Percentiles rank a stretch among this genome's conserved stretches.
Evolutionary conservation across 1,140 invertebrate genomes (phyloP).

Genomic region (Papilio machaon): DNA sequence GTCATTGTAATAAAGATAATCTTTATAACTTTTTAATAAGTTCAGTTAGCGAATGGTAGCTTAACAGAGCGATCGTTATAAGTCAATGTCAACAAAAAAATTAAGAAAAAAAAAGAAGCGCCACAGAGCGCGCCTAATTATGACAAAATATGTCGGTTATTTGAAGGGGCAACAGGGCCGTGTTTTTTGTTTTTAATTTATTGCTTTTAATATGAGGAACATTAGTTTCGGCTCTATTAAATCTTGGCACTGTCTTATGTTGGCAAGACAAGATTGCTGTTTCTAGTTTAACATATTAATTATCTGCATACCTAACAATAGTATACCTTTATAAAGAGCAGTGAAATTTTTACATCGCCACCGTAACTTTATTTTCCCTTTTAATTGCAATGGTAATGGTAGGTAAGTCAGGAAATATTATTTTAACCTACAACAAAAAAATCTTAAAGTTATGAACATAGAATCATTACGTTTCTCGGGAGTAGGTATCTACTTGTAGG

Average conservation of each 20-base stretch:
- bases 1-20: too few species aligned
- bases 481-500: too few species aligned
- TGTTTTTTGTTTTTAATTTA: slow-evolving; percentile 53
- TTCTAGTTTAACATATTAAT: slow-evolving; percentile 40
- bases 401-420: too few species aligned
- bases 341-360: too few species aligned
- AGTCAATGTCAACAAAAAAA: slow-evolving; percentile 56
- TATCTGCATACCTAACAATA: not conserved
- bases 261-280: slow-evolving; percentile 32
- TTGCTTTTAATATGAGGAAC: slow-evolving; percentile 49
- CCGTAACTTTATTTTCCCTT: too few species aligned
- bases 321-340: not conserved
- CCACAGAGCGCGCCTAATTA: slow-evolving; percentile 66
- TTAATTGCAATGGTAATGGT: too few species aligned
- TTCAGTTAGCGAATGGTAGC: slow-evolving; percentile 41
- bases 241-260: slow-evolving; percentile 29
- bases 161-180: slow-evolving; percentile 54
- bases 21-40: not conserved
- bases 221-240: slow-evolving; percentile 44
- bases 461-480: too few species aligned
- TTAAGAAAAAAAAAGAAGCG: slow-evolving; percentile 59
- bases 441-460: too few species aligned
- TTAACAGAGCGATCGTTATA: slow-evolving; percentile 44
- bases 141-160: slow-evolving; percentile 74
- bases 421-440: too few species aligned